These are phyloP conservation scores for Galleria mellonella DNA, from an alignment of 1,140 invertebrate species.

Conservation along the genomic window DNA sequence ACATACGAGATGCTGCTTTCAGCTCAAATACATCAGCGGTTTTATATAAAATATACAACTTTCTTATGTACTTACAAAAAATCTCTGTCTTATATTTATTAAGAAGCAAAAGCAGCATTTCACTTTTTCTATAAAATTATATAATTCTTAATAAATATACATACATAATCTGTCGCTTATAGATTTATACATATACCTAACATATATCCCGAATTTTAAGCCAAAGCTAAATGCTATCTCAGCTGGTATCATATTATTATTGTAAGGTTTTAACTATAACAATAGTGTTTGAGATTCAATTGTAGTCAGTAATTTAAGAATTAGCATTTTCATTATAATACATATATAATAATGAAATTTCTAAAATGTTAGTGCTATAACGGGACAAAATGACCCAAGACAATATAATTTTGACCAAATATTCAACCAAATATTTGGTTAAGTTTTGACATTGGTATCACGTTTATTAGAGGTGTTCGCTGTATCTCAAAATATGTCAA, in stretches of 20 bases:
- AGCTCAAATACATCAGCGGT: not conserved
- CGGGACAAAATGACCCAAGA: conserved; percentile 26
- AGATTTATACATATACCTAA: conserved; percentile 3
- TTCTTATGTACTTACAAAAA: too few relatives aligned
- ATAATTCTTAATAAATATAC: conserved; percentile 4
- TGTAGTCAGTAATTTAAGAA: conserved; percentile 7
- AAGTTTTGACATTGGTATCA: conserved; percentile 5
- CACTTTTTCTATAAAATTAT: conserved; percentile 1
- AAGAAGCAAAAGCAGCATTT: conserved; percentile 7
- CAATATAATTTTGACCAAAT: conserved; percentile 50
- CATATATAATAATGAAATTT: conserved; percentile 12
- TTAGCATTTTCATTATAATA: conserved; percentile 10
- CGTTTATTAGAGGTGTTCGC: conserved; percentile 8
- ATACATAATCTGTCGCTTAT: conserved; percentile 11
- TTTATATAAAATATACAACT: not conserved
- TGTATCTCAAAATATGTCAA: conserved; percentile 36
- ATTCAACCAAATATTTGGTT: conserved; percentile 50
- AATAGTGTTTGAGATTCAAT: conserved; percentile 9
- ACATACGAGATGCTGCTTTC: conserved; percentile 13
- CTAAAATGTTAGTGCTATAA: conserved; percentile 19
- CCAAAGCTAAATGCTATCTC: conserved; percentile 30
- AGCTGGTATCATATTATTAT: conserved; percentile 14
- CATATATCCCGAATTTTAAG: conserved; percentile 17
- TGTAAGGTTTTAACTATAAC: conserved; percentile 19
- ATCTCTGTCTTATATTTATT: too few relatives aligned